Evolutionary conservation across 2,888 invertebrate species (phyloP).

Genomic region (Lamellibrachia columna): DNA sequence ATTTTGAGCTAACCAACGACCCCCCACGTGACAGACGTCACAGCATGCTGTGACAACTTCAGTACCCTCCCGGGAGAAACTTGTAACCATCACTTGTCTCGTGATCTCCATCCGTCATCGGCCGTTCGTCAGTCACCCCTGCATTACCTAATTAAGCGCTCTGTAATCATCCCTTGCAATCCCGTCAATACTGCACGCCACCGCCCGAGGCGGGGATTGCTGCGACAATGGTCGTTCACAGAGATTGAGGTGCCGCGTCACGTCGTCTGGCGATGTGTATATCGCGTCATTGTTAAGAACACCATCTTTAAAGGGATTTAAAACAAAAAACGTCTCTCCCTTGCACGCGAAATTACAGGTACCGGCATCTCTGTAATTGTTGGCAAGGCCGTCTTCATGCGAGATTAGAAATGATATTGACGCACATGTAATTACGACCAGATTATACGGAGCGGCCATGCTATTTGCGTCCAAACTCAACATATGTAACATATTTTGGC

Average conservation of each 20-base stretch:
- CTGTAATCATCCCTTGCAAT: conserved; percentile 2
- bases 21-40: neutral
- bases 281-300: neutral
- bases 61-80: neutral
- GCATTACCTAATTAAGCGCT: conserved; percentile 12
- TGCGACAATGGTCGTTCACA: neutral
- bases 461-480: neutral
- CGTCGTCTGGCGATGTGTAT: neutral
- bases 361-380: neutral
- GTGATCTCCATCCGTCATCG: neutral
- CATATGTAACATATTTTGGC: too few species aligned
- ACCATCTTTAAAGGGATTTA: neutral
- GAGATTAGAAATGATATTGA: neutral
- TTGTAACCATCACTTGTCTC: neutral
- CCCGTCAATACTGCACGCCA: conserved; percentile 12
- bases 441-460: neutral
- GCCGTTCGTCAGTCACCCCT: conserved; percentile 16
- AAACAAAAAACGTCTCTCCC: neutral
- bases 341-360: neutral
- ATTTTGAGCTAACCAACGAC: neutral
- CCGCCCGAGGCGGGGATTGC: neutral
- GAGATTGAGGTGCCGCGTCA: conserved; percentile 10
- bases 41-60: neutral
- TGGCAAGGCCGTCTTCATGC: neutral
- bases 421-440: neutral